A percentile compares a stretch with the other conserved stretches of the same genome.
Evolutionary conservation across 2,113 vertebrate genomes (phyloP).

Genomic region (Pogonocichla stellata): DNA sequence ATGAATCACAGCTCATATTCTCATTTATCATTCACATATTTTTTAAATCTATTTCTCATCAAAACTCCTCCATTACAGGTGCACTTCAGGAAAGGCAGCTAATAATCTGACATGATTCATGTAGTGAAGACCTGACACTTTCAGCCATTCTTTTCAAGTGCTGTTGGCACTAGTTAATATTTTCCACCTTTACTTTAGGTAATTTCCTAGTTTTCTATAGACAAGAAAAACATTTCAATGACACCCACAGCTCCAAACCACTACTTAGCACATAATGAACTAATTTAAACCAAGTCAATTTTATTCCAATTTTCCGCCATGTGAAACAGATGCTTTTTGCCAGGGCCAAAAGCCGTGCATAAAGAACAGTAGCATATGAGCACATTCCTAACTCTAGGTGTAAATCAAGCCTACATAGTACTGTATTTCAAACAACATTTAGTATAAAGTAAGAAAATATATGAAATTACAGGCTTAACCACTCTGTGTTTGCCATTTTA

Average conservation of each 20-base stretch:
- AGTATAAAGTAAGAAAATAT: not conserved
- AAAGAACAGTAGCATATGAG: conserved; percentile 39
- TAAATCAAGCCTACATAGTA: not conserved
- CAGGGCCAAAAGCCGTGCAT: not conserved
- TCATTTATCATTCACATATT: not conserved
- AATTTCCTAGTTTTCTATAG: conserved; percentile 49
- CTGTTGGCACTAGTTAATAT: conserved; percentile 33
- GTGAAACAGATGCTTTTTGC: conserved; percentile 32
- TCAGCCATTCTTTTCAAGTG: conserved; percentile 46
- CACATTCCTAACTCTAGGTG: not conserved
- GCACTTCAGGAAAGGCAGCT: not conserved
- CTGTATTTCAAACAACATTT: not conserved
- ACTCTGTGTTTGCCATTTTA: not conserved
- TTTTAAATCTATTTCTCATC: not conserved
- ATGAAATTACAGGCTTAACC: not conserved
- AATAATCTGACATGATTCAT: conserved; percentile 42
- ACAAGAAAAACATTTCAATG: conserved; percentile 60
- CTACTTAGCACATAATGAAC: conserved; percentile 67
- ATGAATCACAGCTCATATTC: not conserved
- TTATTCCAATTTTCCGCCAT: conserved; percentile 6
- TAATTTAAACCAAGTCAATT: conserved; percentile 54
- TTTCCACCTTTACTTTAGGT: conserved; percentile 55
- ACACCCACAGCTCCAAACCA: conserved; percentile 50
- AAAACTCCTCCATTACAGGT: not conserved
- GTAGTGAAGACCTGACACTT: conserved; percentile 10